Evolutionary conservation across 2,113 vertebrate species (phyloP).

Genomic region (Cyanoderma ruficeps): DNA sequence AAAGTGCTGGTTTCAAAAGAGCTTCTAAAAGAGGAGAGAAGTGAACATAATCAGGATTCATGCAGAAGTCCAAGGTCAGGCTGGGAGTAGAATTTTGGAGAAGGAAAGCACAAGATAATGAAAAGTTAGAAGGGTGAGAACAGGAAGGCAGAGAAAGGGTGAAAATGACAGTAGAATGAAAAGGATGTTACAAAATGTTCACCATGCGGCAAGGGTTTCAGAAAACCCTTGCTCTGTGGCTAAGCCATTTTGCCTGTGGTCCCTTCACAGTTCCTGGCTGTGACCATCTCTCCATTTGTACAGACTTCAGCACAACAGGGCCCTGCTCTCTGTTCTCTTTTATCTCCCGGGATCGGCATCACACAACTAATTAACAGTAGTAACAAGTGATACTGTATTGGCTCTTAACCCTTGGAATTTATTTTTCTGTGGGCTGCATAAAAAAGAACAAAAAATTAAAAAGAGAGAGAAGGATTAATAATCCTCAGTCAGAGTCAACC

Average conservation of each 20-base stretch:
- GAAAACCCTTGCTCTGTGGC: not conserved
- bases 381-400: conserved; percentile 24
- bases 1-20: conserved; percentile 38
- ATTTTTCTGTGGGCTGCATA: conserved; percentile 19
- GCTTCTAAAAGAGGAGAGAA: conserved; percentile 13
- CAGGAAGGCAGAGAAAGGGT: not conserved
- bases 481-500: conserved; percentile 30
- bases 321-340: not conserved
- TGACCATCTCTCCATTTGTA: not conserved
- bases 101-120: not conserved
- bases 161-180: not conserved
- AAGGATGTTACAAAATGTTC: not conserved
- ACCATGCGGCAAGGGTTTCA: not conserved
- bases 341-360: not conserved
- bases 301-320: not conserved
- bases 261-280: fast-evolving
- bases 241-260: not conserved
- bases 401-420: conserved; percentile 31
- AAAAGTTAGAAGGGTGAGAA: not conserved
- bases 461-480: conserved; percentile 13
- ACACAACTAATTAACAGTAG: conserved; percentile 30
- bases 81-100: not conserved
- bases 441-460: conserved; percentile 7
- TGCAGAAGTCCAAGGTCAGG: conserved; percentile 39
- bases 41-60: not conserved